Conservation (phyloP, 2,113 vertebrate genomes). For the Pavo muticus region DNA sequence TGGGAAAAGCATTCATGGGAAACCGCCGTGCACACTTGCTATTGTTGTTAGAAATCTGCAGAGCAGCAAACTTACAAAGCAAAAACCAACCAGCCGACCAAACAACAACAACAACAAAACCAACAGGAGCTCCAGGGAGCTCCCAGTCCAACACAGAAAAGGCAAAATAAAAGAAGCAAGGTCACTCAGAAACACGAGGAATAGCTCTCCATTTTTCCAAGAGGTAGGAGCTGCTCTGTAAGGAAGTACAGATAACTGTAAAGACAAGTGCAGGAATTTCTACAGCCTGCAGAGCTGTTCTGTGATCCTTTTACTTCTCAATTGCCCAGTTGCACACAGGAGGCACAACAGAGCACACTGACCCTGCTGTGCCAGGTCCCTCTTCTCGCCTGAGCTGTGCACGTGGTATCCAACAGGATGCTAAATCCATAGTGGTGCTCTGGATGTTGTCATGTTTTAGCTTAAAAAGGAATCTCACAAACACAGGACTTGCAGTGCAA, state of each 20-base stretch:
- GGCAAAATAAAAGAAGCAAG: neutral
- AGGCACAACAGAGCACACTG: neutral
- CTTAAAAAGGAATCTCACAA: neutral
- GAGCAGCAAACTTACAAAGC: neutral
- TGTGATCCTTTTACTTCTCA: neutral
- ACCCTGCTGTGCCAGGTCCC: neutral
- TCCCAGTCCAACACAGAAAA: neutral
- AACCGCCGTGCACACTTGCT: neutral
- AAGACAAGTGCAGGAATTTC: neutral
- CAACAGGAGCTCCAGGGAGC: neutral
- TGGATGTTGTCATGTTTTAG: neutral
- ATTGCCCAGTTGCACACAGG: neutral
- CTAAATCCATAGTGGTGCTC: fast-evolving
- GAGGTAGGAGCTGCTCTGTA: neutral
- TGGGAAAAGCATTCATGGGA: constrained; percentile 5
- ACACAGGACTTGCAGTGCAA: neutral
- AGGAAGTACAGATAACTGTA: neutral
- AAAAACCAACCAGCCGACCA: neutral
- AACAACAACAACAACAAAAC: neutral
- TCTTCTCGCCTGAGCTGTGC: neutral
- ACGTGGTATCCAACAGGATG: neutral
- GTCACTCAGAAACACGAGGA: neutral
- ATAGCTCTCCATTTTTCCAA: neutral
- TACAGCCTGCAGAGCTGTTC: neutral
- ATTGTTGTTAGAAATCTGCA: neutral